Evolutionary conservation across 2,888 invertebrate genomes (phyloP), one percentile per base, ranked within the genome.

Genomic region (Imbricaverruca yamaguchii): DNA sequence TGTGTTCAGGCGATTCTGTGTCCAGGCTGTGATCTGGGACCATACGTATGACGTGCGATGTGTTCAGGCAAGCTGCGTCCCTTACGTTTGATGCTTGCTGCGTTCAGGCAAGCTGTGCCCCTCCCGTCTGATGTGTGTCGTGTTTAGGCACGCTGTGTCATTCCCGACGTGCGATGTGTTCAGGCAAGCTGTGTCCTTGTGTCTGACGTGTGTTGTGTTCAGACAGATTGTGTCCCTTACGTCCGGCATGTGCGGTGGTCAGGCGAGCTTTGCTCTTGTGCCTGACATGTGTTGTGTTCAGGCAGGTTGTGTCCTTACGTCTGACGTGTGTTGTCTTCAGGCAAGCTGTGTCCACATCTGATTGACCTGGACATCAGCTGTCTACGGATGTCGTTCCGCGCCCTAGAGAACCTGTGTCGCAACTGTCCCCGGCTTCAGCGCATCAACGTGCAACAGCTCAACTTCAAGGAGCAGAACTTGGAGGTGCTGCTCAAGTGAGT

Each of bases 331-430:
- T 9, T 13, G 25, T 10, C 55, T 9, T 3, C 57, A 78, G 78
- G 78, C 13, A 78, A 57, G 78, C 23, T 78, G 78, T 78, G 78
- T 78, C 78, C 78, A 8, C 57, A n/a, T 4, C 78, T 78, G 23
- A 57, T 78, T 2, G 78, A 78, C 57, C 78, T 78, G 78, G 78
- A 78, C 78, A 78, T 78, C 57, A 55, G 78, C 78, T 78, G 56
- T 15, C 57, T 78, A 57, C 18, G 78, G n/a, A 78, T 78, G 78
- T 78, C 78, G 57, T 78, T 57, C 57, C 78, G 78, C 0, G 55
- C 55, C 6, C 57, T 78, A 57, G 78, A 78, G 78, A 78, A 78
- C 57, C 78, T 78, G 56, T 78, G 78, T 25, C 78, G 78, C n/a
- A 78, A 78, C 57, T 78, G 78, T 57, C 78, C 78, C 56, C 78